Conservation (phyloP, 2,888 invertebrate species). For the Mayetiola destructor region DNA sequence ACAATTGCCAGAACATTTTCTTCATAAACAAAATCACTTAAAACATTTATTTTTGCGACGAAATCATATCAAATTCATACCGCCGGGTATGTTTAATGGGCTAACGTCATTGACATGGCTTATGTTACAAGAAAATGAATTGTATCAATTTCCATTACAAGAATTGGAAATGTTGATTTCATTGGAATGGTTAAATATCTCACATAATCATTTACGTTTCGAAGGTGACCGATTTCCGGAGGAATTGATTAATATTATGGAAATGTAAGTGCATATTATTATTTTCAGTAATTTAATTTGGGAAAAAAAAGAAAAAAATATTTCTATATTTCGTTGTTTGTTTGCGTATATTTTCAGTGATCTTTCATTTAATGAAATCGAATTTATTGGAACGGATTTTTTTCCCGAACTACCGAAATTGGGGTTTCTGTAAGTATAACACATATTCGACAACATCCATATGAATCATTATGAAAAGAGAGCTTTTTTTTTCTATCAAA, state of each 20-base stretch:
- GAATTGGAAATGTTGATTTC: slow-evolving; percentile 32
- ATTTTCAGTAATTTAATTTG: background rate
- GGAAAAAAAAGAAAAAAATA: too few relatives aligned
- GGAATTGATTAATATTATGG: slow-evolving; percentile 33
- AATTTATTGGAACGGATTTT: too few relatives aligned
- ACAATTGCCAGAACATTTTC: background rate
- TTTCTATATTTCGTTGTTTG: too few relatives aligned
- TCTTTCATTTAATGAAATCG: too few relatives aligned
- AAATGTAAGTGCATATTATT: slow-evolving; percentile 20
- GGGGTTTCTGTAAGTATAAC: too few relatives aligned
- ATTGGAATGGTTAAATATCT: slow-evolving; percentile 37
- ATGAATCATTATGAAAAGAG: too few relatives aligned
- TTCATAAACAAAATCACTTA: background rate
- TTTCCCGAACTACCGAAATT: too few relatives aligned
- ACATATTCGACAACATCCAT: too few relatives aligned
- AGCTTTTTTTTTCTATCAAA: too few relatives aligned
- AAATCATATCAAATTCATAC: slow-evolving; percentile 31
- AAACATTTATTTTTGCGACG: slow-evolving; percentile 23
- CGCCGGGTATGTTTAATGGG: slow-evolving; percentile 33
- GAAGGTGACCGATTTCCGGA: slow-evolving; percentile 36
- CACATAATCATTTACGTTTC: slow-evolving; percentile 37
- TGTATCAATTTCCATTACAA: slow-evolving; percentile 33
- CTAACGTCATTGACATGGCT: slow-evolving; percentile 36
- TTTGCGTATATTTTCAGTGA: too few relatives aligned
- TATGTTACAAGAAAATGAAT: slow-evolving; percentile 36